Evolutionary conservation across 2,797 vertebrate genomes (phyloP).

Genomic region (Danio jaintianensis): DNA sequence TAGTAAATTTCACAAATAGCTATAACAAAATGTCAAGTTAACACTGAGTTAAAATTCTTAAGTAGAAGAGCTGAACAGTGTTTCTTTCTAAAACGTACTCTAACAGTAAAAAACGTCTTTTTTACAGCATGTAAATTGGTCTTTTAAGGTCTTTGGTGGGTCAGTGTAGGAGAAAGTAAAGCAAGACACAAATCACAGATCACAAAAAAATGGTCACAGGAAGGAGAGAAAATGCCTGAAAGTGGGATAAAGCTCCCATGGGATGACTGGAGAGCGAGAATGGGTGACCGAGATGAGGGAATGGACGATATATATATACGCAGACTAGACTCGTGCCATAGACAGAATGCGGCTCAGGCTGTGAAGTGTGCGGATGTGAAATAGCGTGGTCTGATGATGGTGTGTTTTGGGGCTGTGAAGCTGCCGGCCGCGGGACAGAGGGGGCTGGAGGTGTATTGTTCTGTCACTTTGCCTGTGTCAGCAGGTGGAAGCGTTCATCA

Average conservation of each 20-base stretch:
- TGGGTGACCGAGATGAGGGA: constrained; percentile 51
- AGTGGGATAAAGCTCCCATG: constrained; percentile 58
- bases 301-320: not conserved
- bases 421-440: constrained; percentile 39
- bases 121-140: not conserved
- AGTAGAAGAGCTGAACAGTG: too few relatives aligned
- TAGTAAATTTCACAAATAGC: too few relatives aligned
- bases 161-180: not conserved
- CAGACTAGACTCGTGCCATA: constrained; percentile 12
- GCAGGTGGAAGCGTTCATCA: constrained; percentile 97
- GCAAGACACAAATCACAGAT: constrained; percentile 25
- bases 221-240: constrained; percentile 53
- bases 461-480: constrained; percentile 99
- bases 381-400: constrained; percentile 78
- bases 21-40: too few relatives aligned
- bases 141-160: not conserved
- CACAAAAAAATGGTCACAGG: not conserved
- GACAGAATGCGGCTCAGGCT: constrained; percentile 45
- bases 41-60: too few relatives aligned
- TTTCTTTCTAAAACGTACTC: too few relatives aligned
- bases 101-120: too few relatives aligned
- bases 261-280: constrained; percentile 31
- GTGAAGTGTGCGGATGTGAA: constrained; percentile 49
- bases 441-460: constrained; percentile 86
- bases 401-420: constrained; percentile 63